Evolutionary conservation across 2,888 invertebrate genomes (phyloP), one percentile per base, ranked within the genome.

Genomic region (Meandrusa payeni): DNA sequence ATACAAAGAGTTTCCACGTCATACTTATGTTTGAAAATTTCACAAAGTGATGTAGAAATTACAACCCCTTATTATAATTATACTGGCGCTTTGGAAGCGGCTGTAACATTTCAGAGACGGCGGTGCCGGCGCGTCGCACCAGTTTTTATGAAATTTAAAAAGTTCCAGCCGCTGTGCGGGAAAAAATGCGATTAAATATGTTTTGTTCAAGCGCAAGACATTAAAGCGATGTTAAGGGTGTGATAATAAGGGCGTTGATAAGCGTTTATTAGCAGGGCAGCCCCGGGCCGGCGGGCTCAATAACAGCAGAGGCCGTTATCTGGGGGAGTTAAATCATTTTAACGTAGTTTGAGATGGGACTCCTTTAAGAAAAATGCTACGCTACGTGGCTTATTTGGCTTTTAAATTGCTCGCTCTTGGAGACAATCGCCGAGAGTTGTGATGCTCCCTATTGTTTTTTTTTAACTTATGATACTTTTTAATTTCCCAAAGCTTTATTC

Each of bases 161-260:
- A 85, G 76, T 85, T 83, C 70, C 65, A 64, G 62, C 36, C 26
- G 40, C 37, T 20, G 31, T 24, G 32, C 26, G 70, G 69, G 70
- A 75, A 85, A 80, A 88, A 88, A 85, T 86, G 82, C 79, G 87
- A 88, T 88, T 88, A 88, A 88, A 88, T 88, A 88, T 88, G 88
- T 88, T 88, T 88, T 88, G 88, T 88, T 88, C 87, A 83, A 86
- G 77, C 82, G 85, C 82, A 82, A 81, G 83, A 86, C 87, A 88
- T 87, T 88, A 86, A 88, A 83, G 82, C 77, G 85, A 86, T 82
- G 88, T 85, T 88, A 86, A 88, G 88, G 88, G 88, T 86, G 87
- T 83, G 87, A 88, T 88, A 88, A 88, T 88, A 86, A 85, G 85
- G 71, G 76, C 77, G 82, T 81, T 87, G 88, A 88, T 87, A 87